Percentiles rank a stretch among this genome's conserved stretches.
Evolutionary conservation across 2,797 vertebrate genomes (phyloP).

Genomic region (Rhinatrema bivittatum): DNA sequence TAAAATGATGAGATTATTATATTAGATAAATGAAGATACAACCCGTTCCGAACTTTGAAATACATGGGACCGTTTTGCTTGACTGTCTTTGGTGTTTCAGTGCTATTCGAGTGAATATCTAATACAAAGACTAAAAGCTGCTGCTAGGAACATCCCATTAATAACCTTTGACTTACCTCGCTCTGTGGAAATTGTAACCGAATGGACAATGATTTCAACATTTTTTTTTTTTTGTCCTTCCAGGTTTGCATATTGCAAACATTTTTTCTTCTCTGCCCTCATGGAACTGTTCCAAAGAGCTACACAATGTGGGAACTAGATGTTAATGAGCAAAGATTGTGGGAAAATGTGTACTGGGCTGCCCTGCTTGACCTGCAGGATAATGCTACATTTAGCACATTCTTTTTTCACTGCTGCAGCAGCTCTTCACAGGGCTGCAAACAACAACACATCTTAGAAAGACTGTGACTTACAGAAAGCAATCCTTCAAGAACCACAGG

Average conservation of each 20-base stretch:
- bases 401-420: constrained; percentile 45
- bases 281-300: constrained; percentile 37
- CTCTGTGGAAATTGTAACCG: constrained; percentile 30
- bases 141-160: constrained; percentile 35
- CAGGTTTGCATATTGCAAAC: constrained; percentile 43
- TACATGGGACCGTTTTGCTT: no score
- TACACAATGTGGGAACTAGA: constrained; percentile 48
- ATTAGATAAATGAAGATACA: no score
- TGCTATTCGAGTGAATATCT: no score
- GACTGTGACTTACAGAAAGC: constrained; percentile 37
- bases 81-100: no score
- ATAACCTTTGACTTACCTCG: constrained; percentile 41
- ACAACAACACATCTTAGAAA: constrained; percentile 32
- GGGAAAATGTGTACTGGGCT: constrained; percentile 42
- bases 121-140: constrained; percentile 37
- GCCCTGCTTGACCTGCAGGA: constrained; percentile 47
- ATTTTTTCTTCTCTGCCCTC: constrained; percentile 25
- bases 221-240: constrained; percentile 1
- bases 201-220: constrained; percentile 35
- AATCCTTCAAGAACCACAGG: constrained; percentile 27
- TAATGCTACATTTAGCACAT: constrained; percentile 53
- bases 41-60: no score
- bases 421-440: constrained; percentile 37
- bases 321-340: constrained; percentile 52
- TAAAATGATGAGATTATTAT: no score